phyloP scores from a whole-genome alignment of 2,113 vertebrate genomes.

The Athene noctua region DNA sequence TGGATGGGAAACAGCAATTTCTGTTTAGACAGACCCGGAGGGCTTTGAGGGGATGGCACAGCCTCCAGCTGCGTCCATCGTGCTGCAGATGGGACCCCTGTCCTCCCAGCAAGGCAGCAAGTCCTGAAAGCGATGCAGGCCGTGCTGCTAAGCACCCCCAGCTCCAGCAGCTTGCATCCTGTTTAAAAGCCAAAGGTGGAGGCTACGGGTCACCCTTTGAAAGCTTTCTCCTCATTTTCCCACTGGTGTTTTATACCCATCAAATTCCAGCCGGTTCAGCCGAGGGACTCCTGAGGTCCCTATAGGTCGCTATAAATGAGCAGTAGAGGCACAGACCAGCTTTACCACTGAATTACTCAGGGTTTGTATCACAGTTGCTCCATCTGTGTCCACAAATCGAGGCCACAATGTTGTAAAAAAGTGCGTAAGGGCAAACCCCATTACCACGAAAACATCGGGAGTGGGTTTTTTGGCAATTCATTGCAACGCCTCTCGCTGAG shows the following conservation, averaged over 20 bases:
- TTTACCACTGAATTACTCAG: background rate
- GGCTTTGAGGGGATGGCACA: background rate
- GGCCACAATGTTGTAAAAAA: background rate
- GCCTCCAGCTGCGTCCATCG: background rate
- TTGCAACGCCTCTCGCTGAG: background rate
- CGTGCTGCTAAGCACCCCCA: background rate
- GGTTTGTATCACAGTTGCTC: background rate
- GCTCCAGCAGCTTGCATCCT: background rate
- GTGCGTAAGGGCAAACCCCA: background rate
- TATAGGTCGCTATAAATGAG: fast-evolving
- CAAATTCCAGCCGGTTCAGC: background rate
- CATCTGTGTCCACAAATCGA: background rate
- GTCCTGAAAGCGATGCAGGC: background rate
- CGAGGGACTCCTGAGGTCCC: background rate
- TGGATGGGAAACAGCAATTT: background rate
- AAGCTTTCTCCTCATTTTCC: background rate
- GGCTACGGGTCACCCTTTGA: background rate
- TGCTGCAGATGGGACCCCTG: background rate
- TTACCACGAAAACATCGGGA: background rate
- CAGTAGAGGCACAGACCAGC: background rate
- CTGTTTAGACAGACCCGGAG: fast-evolving
- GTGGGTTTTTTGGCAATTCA: background rate
- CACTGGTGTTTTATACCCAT: background rate
- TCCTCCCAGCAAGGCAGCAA: background rate
- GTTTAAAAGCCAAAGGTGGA: background rate